phyloP scores from a whole-genome alignment of 2,888 invertebrate genomes.

The Megaustenia siamemsis region DNA sequence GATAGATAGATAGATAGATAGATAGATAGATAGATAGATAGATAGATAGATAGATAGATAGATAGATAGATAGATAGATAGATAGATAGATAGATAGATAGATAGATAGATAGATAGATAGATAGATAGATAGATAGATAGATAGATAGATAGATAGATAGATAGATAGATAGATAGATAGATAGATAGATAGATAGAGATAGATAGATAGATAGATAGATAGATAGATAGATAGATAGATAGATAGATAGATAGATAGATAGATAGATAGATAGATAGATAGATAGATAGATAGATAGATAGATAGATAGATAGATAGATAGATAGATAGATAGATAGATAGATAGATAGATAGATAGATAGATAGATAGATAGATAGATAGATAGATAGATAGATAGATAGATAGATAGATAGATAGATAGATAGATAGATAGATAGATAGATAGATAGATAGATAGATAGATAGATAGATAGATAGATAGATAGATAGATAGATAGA shows the following conservation, averaged over 20 bases:
- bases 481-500: slow-evolving; percentile 12
- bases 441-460: background rate
- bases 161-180: too few relatives aligned
- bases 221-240: background rate
- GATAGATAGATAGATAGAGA: too few relatives aligned
- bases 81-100: background rate
- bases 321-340: too few relatives aligned
- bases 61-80: background rate
- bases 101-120: background rate
- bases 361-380: background rate
- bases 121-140: background rate
- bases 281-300: background rate
- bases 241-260: background rate
- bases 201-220: too few relatives aligned
- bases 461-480: background rate
- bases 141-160: too few relatives aligned
- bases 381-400: background rate
- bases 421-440: slow-evolving; percentile 16
- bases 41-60: too few relatives aligned
- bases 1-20: background rate
- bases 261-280: background rate
- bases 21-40: background rate
- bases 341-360: too few relatives aligned
- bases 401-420: background rate
- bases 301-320: background rate